Evolutionary conservation across 2,113 vertebrate species (phyloP).

Genomic region (Macquaria ambigua): DNA sequence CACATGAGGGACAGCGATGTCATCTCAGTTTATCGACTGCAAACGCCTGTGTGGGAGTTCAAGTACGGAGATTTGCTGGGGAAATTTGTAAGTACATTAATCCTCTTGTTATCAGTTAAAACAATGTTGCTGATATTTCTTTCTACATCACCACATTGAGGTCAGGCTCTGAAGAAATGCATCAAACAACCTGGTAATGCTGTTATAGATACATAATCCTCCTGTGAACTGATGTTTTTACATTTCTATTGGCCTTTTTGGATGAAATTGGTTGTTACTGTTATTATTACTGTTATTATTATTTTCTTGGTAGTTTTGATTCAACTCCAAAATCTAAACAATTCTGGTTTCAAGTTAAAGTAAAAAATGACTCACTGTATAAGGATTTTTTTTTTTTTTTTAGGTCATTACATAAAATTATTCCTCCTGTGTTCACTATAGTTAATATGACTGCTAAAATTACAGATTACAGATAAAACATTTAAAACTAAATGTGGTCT

Average conservation of each 20-base stretch:
- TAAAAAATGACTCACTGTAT: neutral
- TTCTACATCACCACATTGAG: neutral
- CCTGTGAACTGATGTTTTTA: neutral
- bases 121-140: neutral
- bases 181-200: neutral
- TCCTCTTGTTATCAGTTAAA: neutral
- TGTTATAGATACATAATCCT: neutral
- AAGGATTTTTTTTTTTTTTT: neutral
- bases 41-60: conserved; percentile 98
- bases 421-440: neutral
- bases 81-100: conserved; percentile 87
- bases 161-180: neutral
- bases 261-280: neutral
- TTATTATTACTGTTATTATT: neutral
- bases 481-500: neutral
- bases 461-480: neutral
- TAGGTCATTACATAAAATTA: neutral
- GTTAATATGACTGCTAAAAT: neutral
- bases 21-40: conserved; percentile 93
- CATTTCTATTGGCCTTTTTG: neutral
- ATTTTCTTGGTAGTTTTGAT: neutral
- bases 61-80: conserved; percentile 93
- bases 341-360: neutral
- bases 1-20: conserved; percentile 87
- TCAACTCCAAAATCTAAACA: neutral